Evolutionary conservation across 2,888 invertebrate species (phyloP), one percentile per base, ranked within the genome.

Genomic region (Notodonta ziczac): DNA sequence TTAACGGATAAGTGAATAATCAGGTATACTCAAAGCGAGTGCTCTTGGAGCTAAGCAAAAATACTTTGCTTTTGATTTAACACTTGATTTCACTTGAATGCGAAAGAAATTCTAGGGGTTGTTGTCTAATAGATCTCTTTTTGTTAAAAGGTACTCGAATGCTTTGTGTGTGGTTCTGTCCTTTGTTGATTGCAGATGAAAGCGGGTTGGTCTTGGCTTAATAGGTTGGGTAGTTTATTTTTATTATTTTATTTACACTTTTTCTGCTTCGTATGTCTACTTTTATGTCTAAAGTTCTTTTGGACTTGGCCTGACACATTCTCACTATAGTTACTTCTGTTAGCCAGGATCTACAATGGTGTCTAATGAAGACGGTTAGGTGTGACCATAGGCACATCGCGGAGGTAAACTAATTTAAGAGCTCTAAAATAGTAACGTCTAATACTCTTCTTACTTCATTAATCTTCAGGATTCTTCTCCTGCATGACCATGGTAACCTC

Each of bases 1-100:
- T 71, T 60, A 69, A 56, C 58, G 40, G 16, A 59, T 53, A 69
- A 67, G 50, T 59, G 60, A 72, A 60, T 62, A 71, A 71, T 69
- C 72, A 51, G 59, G 57, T 13, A 14, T 58, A 65, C 42, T 69
- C 58, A 10, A 55, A 64, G 55, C 53, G 55, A 70, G 60, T 59
- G 58, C 62, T 59, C 55, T 65, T 57, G 5, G 48, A 56, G 59
- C 59, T 32, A 59, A 58, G 57, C 57, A 40, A 60, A 56, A 60
- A 62, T 60, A 48, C 54, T 69, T 72, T 60, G 69, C 65, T 51
- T 65, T 62, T 62, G 62, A 69, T 62, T 69, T 65, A 35, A 57
- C 61, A 60, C 57, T 69, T 68, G 58, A 65, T 65, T 70, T 46
- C 58, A 69, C 54, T 65, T 52, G 48, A 56, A 66, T 60, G 52